Evolutionary conservation across 2,113 vertebrate genomes (phyloP), one percentile per base, ranked within the genome.

Genomic region (Gorsachius goisagi): DNA sequence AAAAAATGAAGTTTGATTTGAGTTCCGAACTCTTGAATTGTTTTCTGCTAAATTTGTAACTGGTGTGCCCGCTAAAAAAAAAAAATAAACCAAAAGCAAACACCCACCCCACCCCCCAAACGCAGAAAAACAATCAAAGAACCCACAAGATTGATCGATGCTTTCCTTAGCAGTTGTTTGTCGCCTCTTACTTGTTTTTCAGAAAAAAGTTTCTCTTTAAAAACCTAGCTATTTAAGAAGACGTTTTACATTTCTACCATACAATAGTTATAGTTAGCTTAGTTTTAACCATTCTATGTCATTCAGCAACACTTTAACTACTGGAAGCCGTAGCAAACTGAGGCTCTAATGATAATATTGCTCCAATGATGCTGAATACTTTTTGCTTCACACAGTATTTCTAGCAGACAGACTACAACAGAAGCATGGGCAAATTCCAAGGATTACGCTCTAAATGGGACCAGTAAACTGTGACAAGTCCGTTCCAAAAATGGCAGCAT

Each of bases 351-450:
- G 1, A 84, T 91, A 96, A 85, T 95, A 97, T 96, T 97, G 96
- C 93, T 97, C 88, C 88, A 78, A 96, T n/a, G 95, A 95, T 79
- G 93, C 94, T 73, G 95, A 92, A 88, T 93, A 93, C 67, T 91
- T 95, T 94, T 95, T 97, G 96, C 85, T 96, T 97, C 93, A 96
- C 94, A 95, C 74, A 95, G 84, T 71, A 95, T 92, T 94, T 97
- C 95, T 95, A 96, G 74, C 44, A 90, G 92, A 94, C 96, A 96
- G 85, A 95, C 94, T 95, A 96, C 84, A 84, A 97, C 93, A 93
- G 93, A 97, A 97, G 96, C 87, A 3, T 66, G 92, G 95, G 88
- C 93, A 90, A 95, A 88, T 75, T 88, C 84, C 15, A 12, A 95
- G 81, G 84, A 85, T 83, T 68, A 39, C 71, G 94, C 74, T 96